These are phyloP conservation scores for Oscheius sp. DNA, from an alignment of 2,888 invertebrate species.

Conservation along the genomic window DNA sequence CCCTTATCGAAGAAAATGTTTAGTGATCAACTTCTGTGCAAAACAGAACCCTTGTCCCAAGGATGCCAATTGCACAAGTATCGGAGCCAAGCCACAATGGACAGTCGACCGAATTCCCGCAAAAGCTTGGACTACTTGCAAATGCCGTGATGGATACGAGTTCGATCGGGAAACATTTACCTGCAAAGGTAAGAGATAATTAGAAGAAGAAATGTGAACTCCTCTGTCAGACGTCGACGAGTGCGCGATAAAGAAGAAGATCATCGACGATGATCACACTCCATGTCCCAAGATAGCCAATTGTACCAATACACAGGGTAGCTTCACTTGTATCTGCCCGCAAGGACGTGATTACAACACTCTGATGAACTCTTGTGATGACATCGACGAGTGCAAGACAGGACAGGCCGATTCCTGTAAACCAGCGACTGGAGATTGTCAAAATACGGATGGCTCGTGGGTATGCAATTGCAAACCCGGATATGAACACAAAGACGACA, in stretches of 20 bases:
- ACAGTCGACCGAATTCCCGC: background rate
- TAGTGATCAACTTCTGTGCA: background rate
- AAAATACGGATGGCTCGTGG: slow-evolving; percentile 21
- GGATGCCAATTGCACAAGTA: background rate
- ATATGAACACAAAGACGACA: background rate
- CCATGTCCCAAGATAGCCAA: slow-evolving; percentile 15
- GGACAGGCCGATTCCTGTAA: background rate
- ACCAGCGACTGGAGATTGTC: slow-evolving; percentile 11
- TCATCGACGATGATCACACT: background rate
- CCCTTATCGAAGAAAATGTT: no score
- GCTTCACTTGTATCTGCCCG: slow-evolving; percentile 21
- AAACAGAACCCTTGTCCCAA: slow-evolving; percentile 23
- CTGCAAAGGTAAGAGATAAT: slow-evolving; percentile 5
- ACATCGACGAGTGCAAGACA: slow-evolving; percentile 10
- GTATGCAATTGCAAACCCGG: slow-evolving; percentile 15
- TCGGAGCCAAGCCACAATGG: background rate
- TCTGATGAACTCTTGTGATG: slow-evolving; percentile 8
- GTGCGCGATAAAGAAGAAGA: slow-evolving; percentile 10
- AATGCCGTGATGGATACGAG: slow-evolving; percentile 1
- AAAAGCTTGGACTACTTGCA: slow-evolving; percentile 1
- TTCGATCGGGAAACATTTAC: slow-evolving; percentile 15
- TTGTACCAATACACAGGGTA: slow-evolving; percentile 30
- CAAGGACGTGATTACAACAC: slow-evolving; percentile 12
- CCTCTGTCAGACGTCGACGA: slow-evolving; percentile 28
- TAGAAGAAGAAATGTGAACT: background rate